phyloP scores from a whole-genome alignment of 2,113 vertebrate genomes.

The Toxostoma redivivum region DNA sequence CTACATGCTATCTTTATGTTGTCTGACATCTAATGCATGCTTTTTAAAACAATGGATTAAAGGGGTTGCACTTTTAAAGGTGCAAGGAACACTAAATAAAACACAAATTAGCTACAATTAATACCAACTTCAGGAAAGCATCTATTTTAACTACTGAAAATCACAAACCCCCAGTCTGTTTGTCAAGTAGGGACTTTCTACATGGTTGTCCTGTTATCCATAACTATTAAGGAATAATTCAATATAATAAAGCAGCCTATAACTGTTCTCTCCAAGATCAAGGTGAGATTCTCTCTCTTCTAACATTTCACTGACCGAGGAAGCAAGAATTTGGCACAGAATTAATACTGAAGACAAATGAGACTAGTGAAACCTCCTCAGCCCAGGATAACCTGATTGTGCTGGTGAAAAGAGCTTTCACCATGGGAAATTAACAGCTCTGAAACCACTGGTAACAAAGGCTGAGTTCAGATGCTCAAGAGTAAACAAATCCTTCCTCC shows the following conservation, averaged over 20 bases:
- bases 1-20: background rate
- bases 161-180: background rate
- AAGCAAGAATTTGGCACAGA: background rate
- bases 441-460: background rate
- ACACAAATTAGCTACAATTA: background rate
- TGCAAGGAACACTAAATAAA: background rate
- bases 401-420: background rate
- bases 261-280: background rate
- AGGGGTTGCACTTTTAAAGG: background rate
- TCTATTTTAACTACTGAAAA: background rate
- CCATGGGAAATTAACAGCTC: background rate
- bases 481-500: background rate
- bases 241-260: background rate
- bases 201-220: background rate
- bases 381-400: background rate
- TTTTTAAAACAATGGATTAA: constrained; percentile 2
- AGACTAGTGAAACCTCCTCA: background rate
- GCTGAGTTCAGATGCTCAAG: background rate
- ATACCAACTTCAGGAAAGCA: background rate
- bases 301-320: background rate
- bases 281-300: background rate
- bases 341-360: background rate
- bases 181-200: background rate
- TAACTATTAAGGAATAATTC: background rate
- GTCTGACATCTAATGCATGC: background rate